A percentile compares a stretch with the other conserved stretches of the same genome.
Conservation (phyloP, 30 jellyfish, hydroid and myxozoan genomes). For the Clytia hemisphaerica region DNA sequence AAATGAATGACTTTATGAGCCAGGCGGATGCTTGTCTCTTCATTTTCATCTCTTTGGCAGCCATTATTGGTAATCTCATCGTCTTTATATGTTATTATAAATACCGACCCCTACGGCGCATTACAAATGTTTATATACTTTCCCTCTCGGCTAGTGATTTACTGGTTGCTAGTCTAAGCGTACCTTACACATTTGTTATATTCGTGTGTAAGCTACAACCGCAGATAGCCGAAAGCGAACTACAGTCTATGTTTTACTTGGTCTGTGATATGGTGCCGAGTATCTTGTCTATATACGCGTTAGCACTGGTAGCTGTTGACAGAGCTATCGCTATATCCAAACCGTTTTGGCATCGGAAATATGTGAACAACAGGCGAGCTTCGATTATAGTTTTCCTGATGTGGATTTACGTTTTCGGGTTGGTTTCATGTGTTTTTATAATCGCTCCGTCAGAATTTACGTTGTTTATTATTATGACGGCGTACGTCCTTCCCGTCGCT, state of each 20-base stretch:
- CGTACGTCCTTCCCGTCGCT: conserved; percentile 51
- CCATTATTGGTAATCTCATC: conserved; percentile 56
- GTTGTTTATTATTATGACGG: conserved; percentile 31
- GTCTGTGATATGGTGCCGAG: conserved; percentile 56
- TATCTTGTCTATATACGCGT: conserved; percentile 48
- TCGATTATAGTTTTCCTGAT: conserved; percentile 27
- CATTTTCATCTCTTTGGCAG: conserved; percentile 28
- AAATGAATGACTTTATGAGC: too few species aligned
- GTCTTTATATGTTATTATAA: conserved; percentile 52
- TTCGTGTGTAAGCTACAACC: conserved; percentile 56
- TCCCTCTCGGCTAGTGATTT: conserved; percentile 59
- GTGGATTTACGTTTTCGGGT: conserved; percentile 39
- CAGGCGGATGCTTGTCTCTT: conserved; percentile 24
- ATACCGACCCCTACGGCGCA: conserved; percentile 44
- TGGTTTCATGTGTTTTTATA: conserved; percentile 1
- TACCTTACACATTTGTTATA: conserved; percentile 61
- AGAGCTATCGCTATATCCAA: conserved; percentile 65
- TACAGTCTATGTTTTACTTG: conserved; percentile 15
- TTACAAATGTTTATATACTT: conserved; percentile 56
- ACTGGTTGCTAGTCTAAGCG: conserved; percentile 54
- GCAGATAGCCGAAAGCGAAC: not conserved
- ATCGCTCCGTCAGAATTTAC: not conserved
- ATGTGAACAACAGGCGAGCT: conserved; percentile 31
- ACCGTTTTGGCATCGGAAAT: conserved; percentile 73
- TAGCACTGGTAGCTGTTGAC: conserved; percentile 72